A percentile compares a stretch with the other conserved stretches of the same genome.
Evolutionary conservation across 2,113 vertebrate genomes (phyloP).

Genomic region (Nanorana parkeri): DNA sequence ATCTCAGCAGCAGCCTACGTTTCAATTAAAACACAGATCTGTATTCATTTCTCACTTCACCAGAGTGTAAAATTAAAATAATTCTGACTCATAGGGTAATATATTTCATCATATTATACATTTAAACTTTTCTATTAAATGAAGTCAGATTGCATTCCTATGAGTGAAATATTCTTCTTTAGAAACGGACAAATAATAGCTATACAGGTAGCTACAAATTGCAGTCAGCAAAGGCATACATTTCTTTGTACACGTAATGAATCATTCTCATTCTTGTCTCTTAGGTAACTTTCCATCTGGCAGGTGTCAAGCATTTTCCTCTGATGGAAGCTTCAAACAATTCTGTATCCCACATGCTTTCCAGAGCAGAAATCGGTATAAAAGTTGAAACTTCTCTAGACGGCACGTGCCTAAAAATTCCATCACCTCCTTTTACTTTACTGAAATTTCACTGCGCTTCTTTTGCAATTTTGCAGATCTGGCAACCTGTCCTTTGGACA

Average conservation of each 20-base stretch:
- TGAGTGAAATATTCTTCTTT: not conserved
- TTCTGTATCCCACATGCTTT: conserved; percentile 11
- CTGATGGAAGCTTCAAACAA: not conserved
- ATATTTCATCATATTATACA: too few species aligned
- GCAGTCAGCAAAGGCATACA: not conserved
- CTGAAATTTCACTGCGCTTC: not conserved
- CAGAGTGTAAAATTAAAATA: too few species aligned
- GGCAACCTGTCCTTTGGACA: not conserved
- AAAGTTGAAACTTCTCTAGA: not conserved
- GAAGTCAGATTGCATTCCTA: not conserved
- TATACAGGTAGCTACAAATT: not conserved
- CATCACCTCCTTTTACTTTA: conserved; percentile 32
- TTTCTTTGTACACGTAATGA: not conserved
- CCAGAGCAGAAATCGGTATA: not conserved
- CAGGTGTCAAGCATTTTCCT: not conserved
- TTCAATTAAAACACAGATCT: too few species aligned
- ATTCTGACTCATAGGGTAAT: too few species aligned
- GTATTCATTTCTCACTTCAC: too few species aligned
- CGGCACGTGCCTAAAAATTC: conserved; percentile 43
- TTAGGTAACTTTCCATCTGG: not conserved
- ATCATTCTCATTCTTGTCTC: conserved; percentile 7
- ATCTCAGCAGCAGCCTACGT: too few species aligned
- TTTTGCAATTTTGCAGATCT: not conserved
- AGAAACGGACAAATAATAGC: not conserved
- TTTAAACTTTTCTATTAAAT: too few species aligned